A percentile compares a stretch with the other conserved stretches of the same genome.
These are phyloP conservation scores for Brachionus angularis DNA, from an alignment of 1,140 invertebrate genomes.

Conservation along the genomic window DNA sequence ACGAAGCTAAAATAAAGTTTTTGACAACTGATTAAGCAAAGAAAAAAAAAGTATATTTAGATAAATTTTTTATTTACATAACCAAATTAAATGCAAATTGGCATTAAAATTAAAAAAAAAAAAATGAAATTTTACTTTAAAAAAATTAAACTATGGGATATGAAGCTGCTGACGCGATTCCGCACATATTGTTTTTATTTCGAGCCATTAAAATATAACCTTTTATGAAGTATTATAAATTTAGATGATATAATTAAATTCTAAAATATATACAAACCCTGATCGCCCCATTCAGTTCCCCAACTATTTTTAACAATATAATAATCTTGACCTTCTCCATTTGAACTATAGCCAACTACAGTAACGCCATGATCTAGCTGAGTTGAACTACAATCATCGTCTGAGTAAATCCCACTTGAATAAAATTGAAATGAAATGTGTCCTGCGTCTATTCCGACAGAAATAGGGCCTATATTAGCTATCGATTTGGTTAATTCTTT, in stretches of 20 bases:
- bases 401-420: conserved; percentile 45
- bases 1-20: no score
- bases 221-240: no score
- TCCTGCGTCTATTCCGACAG: conserved; percentile 73
- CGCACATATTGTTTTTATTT: conserved; percentile 80
- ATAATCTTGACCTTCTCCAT: conserved; percentile 44
- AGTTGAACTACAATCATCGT: conserved; percentile 4
- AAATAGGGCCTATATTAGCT: conserved; percentile 74
- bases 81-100: no score
- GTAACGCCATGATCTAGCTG: conserved; percentile 35
- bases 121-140: no score
- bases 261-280: no score
- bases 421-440: conserved; percentile 28
- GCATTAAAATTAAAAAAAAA: no score
- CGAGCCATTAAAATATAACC: conserved; percentile 79
- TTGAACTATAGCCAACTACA: conserved; percentile 36
- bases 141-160: conserved; percentile 58
- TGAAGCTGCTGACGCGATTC: conserved; percentile 72
- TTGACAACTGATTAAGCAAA: no score
- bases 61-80: no score
- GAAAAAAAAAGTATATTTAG: no score
- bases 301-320: conserved; percentile 47
- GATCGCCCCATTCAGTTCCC: conserved; percentile 27
- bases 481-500: conserved; percentile 59
- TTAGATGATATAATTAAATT: no score